These are phyloP conservation scores for Arrhamphus sclerolepis DNA, from an alignment of 2,797 vertebrate species.

Conservation along the genomic window DNA sequence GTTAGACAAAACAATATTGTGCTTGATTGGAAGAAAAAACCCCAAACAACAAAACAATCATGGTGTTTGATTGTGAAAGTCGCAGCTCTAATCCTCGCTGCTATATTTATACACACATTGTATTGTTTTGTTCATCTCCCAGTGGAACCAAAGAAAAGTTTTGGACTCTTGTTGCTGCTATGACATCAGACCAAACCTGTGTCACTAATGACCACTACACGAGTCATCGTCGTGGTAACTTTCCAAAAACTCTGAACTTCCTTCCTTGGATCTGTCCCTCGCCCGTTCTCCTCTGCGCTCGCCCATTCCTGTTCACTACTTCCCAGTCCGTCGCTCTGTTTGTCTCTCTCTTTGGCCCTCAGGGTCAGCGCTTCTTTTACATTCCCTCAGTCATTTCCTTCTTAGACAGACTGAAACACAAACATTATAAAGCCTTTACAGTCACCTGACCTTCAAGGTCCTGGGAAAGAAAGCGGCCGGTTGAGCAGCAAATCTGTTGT, in stretches of 20 bases:
- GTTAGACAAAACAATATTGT: too few species aligned
- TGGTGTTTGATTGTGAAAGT: too few species aligned
- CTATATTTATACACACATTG: too few species aligned
- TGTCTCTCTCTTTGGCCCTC: conserved; percentile 31
- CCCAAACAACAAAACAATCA: too few species aligned
- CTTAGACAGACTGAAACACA: conserved; percentile 68
- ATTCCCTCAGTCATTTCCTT: conserved; percentile 66
- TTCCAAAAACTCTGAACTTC: conserved; percentile 65
- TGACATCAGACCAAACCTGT: conserved; percentile 62
- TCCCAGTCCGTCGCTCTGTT: conserved; percentile 17
- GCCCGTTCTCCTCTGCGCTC: conserved; percentile 21
- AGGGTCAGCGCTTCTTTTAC: conserved; percentile 60
- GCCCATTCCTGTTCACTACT: conserved; percentile 18
- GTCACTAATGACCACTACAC: conserved; percentile 36
- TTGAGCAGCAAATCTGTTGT: conserved; percentile 64
- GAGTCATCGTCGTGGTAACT: conserved; percentile 56
- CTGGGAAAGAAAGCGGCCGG: conserved; percentile 64
- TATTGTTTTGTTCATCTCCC: background rate
- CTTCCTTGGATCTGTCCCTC: conserved; percentile 66
- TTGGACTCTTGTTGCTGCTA: background rate
- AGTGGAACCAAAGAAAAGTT: background rate
- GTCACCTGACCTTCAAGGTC: conserved; percentile 71
- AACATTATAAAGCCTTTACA: conserved; percentile 61
- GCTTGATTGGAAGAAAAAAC: too few species aligned
- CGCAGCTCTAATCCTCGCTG: too few species aligned